Conservation (phyloP, 1,140 invertebrate genomes). For the Hycleus phaleratus region DNA sequence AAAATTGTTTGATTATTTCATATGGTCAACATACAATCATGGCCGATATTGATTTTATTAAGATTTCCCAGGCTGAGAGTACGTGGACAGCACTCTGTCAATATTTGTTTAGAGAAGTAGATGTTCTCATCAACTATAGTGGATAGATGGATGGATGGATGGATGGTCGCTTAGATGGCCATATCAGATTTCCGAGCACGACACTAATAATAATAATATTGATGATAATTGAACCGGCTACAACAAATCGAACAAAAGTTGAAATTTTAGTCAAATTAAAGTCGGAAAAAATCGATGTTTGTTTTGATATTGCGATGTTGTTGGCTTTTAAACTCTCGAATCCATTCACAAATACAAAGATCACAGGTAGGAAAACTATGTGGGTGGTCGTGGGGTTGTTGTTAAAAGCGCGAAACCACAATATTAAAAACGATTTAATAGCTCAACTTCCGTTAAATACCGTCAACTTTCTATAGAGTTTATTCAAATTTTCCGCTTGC, state of each 20-base stretch:
- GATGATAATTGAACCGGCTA: too few relatives aligned
- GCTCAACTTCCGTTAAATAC: slow-evolving; percentile 13
- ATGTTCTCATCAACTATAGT: slow-evolving; percentile 36
- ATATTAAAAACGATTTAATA: slow-evolving; percentile 6
- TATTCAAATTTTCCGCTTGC: too few relatives aligned
- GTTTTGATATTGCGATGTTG: too few relatives aligned
- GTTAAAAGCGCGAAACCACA: slow-evolving; percentile 23
- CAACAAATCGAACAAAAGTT: too few relatives aligned
- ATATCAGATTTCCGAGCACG: slow-evolving; percentile 14
- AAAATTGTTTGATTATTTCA: slow-evolving; percentile 15
- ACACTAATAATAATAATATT: background rate
- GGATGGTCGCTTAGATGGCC: slow-evolving; percentile 16
- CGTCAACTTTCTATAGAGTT: background rate
- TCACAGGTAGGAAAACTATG: slow-evolving; percentile 9
- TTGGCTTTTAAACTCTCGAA: background rate
- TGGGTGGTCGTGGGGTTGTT: slow-evolving; percentile 14
- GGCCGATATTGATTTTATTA: slow-evolving; percentile 34
- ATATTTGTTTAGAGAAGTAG: slow-evolving; percentile 34
- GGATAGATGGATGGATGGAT: slow-evolving; percentile 31
- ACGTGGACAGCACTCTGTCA: slow-evolving; percentile 35
- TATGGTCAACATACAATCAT: slow-evolving; percentile 21
- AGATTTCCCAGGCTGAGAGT: slow-evolving; percentile 31
- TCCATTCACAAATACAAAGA: slow-evolving; percentile 4
- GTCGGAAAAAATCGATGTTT: too few relatives aligned
- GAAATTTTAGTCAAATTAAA: too few relatives aligned